Conservation (phyloP, 2,797 vertebrate species). For the Phalloptychus januarius region DNA sequence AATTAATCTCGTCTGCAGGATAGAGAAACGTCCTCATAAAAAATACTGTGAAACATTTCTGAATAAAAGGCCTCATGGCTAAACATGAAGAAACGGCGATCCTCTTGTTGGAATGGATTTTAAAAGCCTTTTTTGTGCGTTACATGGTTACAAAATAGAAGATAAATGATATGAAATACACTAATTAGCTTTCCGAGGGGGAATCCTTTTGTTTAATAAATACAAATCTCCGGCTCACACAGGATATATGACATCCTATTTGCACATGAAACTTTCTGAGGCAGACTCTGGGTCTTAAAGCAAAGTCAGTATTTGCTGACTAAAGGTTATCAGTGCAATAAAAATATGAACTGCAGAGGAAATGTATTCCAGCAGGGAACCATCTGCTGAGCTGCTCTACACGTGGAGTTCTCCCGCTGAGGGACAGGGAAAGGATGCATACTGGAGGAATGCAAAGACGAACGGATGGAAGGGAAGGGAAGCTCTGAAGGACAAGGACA, state of each 20-base stretch:
- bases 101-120: conserved; percentile 3
- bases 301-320: conserved; percentile 42
- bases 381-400: conserved; percentile 68
- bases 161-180: conserved; percentile 33
- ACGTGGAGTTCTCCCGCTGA: conserved; percentile 47
- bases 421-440: conserved; percentile 44
- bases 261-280: conserved; percentile 31
- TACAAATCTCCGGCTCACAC: conserved; percentile 27
- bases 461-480: conserved; percentile 48
- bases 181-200: conserved; percentile 9
- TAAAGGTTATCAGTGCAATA: conserved; percentile 59
- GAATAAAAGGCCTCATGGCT: conserved; percentile 23
- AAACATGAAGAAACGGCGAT: conserved; percentile 3
- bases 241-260: conserved; percentile 49
- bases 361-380: conserved; percentile 63
- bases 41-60: conserved; percentile 37
- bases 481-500: conserved; percentile 68
- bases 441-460: conserved; percentile 29
- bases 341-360: conserved; percentile 61
- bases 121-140: conserved; percentile 14
- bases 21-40: conserved; percentile 26
- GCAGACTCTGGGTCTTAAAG: conserved; percentile 32
- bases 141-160: conserved; percentile 10
- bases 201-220: conserved; percentile 35
- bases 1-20: conserved; percentile 43